A percentile compares a stretch with the other conserved stretches of the same genome.
These are phyloP conservation scores for Lonchura striata DNA, from an alignment of 2,113 vertebrate species.

Conservation along the genomic window DNA sequence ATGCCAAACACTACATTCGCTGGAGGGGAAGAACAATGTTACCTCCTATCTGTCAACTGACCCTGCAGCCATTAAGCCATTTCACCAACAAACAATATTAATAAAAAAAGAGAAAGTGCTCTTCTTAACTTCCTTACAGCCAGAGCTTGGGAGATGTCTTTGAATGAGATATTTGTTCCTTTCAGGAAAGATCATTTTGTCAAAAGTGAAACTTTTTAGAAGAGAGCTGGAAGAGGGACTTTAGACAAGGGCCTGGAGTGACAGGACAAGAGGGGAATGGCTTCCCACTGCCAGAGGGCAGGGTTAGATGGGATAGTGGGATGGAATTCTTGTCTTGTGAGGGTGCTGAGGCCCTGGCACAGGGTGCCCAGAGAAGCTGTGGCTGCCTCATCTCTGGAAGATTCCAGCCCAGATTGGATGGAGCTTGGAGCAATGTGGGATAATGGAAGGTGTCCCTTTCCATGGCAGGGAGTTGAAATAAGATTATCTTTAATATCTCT, in stretches of 20 bases:
- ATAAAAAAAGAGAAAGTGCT: conserved; percentile 49
- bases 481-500: not conserved
- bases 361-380: not conserved
- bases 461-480: not conserved
- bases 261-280: not conserved
- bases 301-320: not conserved
- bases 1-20: conserved; percentile 43
- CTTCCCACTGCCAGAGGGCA: not conserved
- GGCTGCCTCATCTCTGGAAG: not conserved
- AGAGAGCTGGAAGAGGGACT: not conserved
- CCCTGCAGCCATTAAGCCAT: conserved; percentile 49
- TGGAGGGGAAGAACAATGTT: conserved; percentile 39
- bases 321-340: not conserved
- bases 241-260: not conserved
- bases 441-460: not conserved
- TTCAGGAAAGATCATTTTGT: not conserved
- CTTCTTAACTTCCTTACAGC: not conserved
- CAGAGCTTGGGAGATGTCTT: not conserved
- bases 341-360: not conserved
- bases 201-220: not conserved
- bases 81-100: conserved; percentile 54
- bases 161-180: conserved; percentile 7
- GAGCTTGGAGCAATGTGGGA: not conserved
- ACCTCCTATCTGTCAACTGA: conserved; percentile 16
- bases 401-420: accelerated